Evolutionary conservation across 2,113 vertebrate genomes (phyloP), one percentile per base, ranked within the genome.

Genomic region (Oryzias javanicus): DNA sequence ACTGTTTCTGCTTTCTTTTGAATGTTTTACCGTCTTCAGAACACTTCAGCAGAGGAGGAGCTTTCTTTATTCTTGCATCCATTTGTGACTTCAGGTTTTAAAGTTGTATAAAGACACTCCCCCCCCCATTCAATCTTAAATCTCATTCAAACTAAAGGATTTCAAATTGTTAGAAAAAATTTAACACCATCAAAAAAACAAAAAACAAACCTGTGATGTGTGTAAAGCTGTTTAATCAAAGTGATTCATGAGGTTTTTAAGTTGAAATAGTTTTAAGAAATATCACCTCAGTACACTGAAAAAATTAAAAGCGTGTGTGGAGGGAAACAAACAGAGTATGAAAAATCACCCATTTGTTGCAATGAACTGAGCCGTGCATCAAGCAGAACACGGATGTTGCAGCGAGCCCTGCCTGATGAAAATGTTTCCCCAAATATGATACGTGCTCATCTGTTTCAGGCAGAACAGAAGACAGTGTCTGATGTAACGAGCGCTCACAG

Each of bases 371-470:
- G 73, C 54, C 70, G 64, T 64, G 67, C 68, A 78, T 78, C 63
- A 73, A 62, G 66, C 64, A 64, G 54, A 62, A 61, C 71, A 69
- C 65, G 40, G 74, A 76, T 79, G 75, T 77, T 78, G 75, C 67
- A 15, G 41, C 63, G 61, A 76, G 65, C 41, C 1, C 60, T 45
- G 35, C 42, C 49, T 57, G 70, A 79, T 75, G 65, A 81, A 67
- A 74, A 60, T 53, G 74, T 72, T 78, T 76, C 51, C 62, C 59
- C 64, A 76, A 79, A 82, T 79, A 51, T 74, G 75, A 74, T 69
- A 70, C 83, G 73, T 78, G 76, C 72, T 78, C 77, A 65, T 72
- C 57, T 70, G 69, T 57, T 49, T 20, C 47, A 35, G 52, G 48
- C 74, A 75, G 29, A 70, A 25, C n/a, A 13, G 40, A 49, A 42